Percentiles rank a stretch among this genome's conserved stretches.
These are phyloP conservation scores for Spialia ferax DNA, from an alignment of 2,888 invertebrate species.

Conservation along the genomic window DNA sequence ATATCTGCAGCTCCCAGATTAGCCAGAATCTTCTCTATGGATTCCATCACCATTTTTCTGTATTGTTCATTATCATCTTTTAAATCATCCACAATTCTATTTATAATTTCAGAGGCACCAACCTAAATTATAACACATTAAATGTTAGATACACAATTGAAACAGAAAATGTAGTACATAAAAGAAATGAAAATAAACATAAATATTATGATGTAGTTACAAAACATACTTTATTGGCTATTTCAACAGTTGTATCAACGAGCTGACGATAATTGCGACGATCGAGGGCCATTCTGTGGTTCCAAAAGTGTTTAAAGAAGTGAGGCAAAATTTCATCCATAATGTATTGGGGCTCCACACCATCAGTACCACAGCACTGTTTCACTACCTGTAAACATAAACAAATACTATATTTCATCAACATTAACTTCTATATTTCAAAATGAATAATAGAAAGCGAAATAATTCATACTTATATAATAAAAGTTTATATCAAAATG, in stretches of 20 bases:
- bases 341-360: constrained; percentile 99
- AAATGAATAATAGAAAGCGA: background rate
- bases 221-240: constrained; percentile 94
- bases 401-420: background rate
- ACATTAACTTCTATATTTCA: no score
- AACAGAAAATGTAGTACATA: background rate
- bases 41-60: constrained; percentile 99
- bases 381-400: constrained; percentile 93
- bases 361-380: constrained; percentile 99
- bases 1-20: constrained; percentile 99
- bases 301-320: constrained; percentile 99
- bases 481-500: no score
- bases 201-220: no score
- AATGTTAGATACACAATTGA: constrained; percentile 1
- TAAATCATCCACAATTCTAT: constrained; percentile 98
- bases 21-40: constrained; percentile 99
- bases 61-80: constrained; percentile 99
- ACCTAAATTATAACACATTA: constrained; percentile 79
- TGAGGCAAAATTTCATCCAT: constrained; percentile 99
- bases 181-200: background rate
- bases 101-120: constrained; percentile 99
- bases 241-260: constrained; percentile 99
- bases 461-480: background rate
- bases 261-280: constrained; percentile 98
- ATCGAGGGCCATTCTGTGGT: constrained; percentile 99